phyloP scores from a whole-genome alignment of 2,888 invertebrate species.

The Vanessa cardui region DNA sequence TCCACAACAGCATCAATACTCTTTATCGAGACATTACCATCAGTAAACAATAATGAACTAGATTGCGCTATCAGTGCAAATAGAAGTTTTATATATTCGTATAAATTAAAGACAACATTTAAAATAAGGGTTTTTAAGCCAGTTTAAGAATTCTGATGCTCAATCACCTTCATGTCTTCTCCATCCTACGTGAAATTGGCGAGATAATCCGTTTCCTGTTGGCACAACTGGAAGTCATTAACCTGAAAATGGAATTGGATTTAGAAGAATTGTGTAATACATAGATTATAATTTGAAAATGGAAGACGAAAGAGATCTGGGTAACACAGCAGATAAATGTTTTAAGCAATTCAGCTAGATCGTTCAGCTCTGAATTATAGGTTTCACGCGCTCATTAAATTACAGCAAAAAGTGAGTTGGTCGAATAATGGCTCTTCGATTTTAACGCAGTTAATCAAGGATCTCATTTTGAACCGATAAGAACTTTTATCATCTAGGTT shows the following conservation, averaged over 20 bases:
- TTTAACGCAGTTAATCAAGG: constrained; percentile 11
- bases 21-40: no score
- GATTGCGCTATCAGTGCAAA: no score
- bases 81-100: no score
- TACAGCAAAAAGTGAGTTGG: constrained; percentile 43
- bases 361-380: constrained; percentile 48
- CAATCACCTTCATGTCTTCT: no score
- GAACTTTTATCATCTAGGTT: neutral
- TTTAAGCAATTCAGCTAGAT: constrained; percentile 31
- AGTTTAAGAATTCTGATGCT: no score
- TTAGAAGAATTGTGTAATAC: neutral
- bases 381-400: constrained; percentile 52
- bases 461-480: neutral
- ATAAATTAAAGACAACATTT: no score
- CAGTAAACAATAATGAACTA: no score
- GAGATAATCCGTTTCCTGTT: no score
- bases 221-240: no score
- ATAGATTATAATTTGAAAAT: neutral
- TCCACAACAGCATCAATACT: no score
- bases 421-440: constrained; percentile 29
- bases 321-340: constrained; percentile 40
- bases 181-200: no score
- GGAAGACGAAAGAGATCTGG: constrained; percentile 9
- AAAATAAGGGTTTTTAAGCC: no score
- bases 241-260: neutral